These are phyloP conservation scores for Elaeidobius kamerunicus DNA, from an alignment of 2,888 invertebrate genomes.

Conservation along the genomic window DNA sequence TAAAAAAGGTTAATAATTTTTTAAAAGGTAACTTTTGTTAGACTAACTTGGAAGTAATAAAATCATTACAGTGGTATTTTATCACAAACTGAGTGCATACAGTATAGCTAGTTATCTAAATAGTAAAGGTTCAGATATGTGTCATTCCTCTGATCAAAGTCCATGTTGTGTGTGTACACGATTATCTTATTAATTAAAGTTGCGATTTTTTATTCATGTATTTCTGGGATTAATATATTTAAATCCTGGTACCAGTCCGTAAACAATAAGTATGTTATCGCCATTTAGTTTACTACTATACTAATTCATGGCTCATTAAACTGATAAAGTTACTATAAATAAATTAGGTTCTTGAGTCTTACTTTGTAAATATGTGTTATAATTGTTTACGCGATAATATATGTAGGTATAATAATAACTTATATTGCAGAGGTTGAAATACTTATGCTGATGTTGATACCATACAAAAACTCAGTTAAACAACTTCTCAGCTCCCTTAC, in stretches of 20 bases:
- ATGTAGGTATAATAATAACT: not conserved
- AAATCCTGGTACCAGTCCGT: constrained; percentile 12
- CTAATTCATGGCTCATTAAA: constrained; percentile 18
- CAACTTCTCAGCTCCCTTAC: no score
- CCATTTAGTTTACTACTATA: constrained; percentile 20
- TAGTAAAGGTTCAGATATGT: not conserved
- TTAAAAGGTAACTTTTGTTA: no score
- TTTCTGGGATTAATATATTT: not conserved
- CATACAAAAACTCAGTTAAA: no score
- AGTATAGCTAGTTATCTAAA: no score
- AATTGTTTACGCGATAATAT: not conserved
- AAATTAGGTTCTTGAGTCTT: constrained; percentile 10
- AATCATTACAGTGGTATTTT: not conserved
- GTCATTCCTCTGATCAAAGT: not conserved
- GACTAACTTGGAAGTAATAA: not conserved
- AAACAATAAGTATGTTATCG: constrained; percentile 8
- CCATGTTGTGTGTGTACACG: not conserved
- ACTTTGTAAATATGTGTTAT: not conserved
- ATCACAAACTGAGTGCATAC: not conserved
- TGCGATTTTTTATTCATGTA: no score
- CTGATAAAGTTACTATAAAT: constrained; percentile 19
- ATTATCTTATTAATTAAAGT: not conserved
- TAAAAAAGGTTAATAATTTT: no score
- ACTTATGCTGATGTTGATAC: no score
- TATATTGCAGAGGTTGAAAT: not conserved